Conservation (phyloP, 2,113 vertebrate genomes). For the Micronisus gabar region DNA sequence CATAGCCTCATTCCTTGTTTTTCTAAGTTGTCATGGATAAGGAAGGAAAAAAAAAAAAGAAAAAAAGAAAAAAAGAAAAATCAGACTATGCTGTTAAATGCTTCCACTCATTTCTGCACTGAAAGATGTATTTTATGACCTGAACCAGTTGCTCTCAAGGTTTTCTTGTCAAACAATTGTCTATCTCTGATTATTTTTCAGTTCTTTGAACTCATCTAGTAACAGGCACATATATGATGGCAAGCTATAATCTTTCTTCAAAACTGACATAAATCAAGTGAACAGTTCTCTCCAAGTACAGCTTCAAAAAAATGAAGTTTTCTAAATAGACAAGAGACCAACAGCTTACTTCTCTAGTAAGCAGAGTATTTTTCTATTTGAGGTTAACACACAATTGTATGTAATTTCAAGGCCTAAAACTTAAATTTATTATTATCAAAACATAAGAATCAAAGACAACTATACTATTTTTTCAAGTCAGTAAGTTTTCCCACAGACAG, state of each 20-base stretch:
- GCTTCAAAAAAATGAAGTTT: neutral
- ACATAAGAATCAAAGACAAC: neutral
- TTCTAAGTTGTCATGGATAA: neutral
- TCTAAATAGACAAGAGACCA: neutral
- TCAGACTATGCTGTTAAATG: neutral
- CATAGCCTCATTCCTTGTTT: neutral
- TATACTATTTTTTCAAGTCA: neutral
- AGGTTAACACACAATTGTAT: neutral
- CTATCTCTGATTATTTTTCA: neutral
- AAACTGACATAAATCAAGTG: neutral
- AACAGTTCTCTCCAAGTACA: neutral
- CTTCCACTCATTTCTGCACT: neutral
- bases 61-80: no score
- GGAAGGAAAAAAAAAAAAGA: neutral
- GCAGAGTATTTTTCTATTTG: neutral
- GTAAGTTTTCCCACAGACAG: neutral
- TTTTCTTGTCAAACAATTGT: neutral
- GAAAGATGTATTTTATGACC: neutral
- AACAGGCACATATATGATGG: neutral
- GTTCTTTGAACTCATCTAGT: neutral
- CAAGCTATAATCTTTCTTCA: neutral
- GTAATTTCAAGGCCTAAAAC: neutral
- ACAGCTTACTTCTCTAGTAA: neutral
- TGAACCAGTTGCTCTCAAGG: neutral
- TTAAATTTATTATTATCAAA: neutral